Percentiles rank a stretch among this genome's conserved stretches.
phyloP scores from a whole-genome alignment of 2,797 vertebrate species.

The Acrossocheilus fasciatus region DNA sequence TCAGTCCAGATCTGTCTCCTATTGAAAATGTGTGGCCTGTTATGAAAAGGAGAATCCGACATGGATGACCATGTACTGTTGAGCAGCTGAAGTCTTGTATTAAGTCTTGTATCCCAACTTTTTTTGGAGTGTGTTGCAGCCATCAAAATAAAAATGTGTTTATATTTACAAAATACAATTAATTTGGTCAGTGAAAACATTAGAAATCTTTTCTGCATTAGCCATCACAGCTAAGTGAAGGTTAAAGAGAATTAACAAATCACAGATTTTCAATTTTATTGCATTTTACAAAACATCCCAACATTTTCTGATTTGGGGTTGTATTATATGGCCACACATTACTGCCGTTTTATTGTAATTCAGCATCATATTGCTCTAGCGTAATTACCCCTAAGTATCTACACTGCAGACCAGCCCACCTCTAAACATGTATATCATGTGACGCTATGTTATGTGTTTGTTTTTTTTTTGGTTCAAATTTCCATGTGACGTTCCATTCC shows the following conservation, averaged over 20 bases:
- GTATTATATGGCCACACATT: neutral
- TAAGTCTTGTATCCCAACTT: neutral
- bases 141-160: neutral
- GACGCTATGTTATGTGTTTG: neutral
- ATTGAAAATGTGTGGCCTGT: no score
- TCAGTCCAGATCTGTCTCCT: no score
- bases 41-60: no score
- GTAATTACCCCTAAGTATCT: slow-evolving; percentile 8
- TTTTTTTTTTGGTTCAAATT: neutral
- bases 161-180: neutral
- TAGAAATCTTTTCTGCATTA: no score
- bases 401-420: neutral
- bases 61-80: neutral
- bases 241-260: no score
- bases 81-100: neutral
- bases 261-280: neutral
- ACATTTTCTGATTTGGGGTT: neutral
- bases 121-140: no score
- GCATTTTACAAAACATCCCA: neutral
- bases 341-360: neutral
- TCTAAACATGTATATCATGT: neutral
- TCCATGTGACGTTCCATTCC: slow-evolving; percentile 36
- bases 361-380: neutral
- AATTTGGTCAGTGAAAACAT: neutral
- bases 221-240: neutral